Percentiles rank a stretch among this genome's conserved stretches.
These are phyloP conservation scores for Telmatochromis sp. DNA, from an alignment of 2,113 vertebrate genomes.

Conservation along the genomic window DNA sequence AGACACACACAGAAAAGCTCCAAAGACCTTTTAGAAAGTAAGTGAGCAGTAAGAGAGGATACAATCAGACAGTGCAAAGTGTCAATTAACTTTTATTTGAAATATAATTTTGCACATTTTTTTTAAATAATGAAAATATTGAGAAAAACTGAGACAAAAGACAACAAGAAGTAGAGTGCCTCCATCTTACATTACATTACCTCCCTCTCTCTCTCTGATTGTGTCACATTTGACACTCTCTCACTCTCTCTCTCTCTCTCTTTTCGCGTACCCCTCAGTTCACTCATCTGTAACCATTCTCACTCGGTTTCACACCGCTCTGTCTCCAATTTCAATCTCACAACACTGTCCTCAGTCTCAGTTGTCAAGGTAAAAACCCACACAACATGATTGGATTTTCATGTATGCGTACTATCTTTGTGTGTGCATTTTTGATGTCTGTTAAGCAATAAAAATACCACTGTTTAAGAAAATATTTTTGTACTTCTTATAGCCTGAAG, in stretches of 20 bases:
- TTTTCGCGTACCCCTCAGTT: background rate
- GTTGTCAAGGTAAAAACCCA: background rate
- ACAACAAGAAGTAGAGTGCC: background rate
- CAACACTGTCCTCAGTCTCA: conserved; percentile 14
- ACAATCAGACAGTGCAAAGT: background rate
- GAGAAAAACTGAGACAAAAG: background rate
- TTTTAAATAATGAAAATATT: background rate
- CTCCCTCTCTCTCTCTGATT: background rate
- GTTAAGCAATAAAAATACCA: background rate
- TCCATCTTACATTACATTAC: background rate
- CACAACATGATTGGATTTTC: conserved; percentile 20
- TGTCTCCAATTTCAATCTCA: conserved; percentile 29
- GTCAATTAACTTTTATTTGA: background rate
- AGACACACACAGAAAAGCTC: background rate
- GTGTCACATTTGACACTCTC: background rate
- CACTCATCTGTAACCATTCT: conserved; percentile 21
- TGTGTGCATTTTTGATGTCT: background rate
- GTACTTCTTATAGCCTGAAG: background rate
- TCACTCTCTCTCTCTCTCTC: background rate
- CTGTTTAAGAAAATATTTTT: background rate
- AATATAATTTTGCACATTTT: background rate
- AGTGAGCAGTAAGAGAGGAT: background rate
- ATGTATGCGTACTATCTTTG: background rate
- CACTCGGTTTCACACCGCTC: conserved; percentile 4
- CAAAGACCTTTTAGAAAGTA: background rate